Conservation (phyloP, 2,113 vertebrate genomes). For the Chionomys nivalis region DNA sequence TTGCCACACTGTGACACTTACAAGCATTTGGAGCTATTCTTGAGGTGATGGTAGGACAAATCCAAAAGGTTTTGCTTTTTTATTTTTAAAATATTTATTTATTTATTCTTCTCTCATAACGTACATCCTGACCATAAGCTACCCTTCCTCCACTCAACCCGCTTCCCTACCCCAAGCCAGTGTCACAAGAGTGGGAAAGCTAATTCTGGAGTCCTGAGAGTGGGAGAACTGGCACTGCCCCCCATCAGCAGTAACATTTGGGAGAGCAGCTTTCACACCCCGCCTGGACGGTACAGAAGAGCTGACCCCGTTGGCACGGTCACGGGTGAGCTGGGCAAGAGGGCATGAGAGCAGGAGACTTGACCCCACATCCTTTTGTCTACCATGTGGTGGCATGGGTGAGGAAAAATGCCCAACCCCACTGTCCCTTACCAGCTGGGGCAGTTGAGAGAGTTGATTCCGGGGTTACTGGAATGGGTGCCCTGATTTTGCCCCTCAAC, state of each 20-base stretch:
- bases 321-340: neutral
- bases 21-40: neutral
- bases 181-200: neutral
- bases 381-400: neutral
- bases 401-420: neutral
- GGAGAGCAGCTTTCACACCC: neutral
- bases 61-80: neutral
- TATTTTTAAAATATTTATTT: neutral
- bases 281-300: rapidly evolving
- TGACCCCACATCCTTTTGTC: neutral
- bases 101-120: neutral
- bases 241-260: neutral
- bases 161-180: rapidly evolving
- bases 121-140: neutral
- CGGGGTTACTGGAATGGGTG: rapidly evolving
- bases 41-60: neutral
- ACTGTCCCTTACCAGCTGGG: neutral
- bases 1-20: neutral
- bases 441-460: neutral
- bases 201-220: neutral
- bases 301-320: neutral
- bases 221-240: neutral
- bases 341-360: neutral
- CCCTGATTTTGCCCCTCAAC: neutral
- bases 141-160: neutral